These are phyloP conservation scores for Cyprinus carpio DNA, from an alignment of 2,113 vertebrate species.

Conservation along the genomic window DNA sequence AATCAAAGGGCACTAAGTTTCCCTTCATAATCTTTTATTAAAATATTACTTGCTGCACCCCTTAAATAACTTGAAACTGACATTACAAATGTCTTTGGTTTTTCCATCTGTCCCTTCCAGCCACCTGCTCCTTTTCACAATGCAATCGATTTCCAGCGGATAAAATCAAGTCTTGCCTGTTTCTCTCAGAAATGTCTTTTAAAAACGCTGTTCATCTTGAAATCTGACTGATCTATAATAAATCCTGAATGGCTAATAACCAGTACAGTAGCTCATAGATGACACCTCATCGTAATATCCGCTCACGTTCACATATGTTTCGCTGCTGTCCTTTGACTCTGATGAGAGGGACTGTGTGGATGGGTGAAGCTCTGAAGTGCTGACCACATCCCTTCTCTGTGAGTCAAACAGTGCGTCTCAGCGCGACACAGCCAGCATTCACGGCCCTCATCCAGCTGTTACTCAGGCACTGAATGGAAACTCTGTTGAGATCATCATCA, in stretches of 20 bases:
- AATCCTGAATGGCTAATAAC: not conserved
- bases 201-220: too few relatives aligned
- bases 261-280: not conserved
- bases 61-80: too few relatives aligned
- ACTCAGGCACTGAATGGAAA: conserved; percentile 11
- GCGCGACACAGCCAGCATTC: not conserved
- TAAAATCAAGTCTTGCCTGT: too few relatives aligned
- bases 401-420: not conserved
- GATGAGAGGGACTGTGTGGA: not conserved
- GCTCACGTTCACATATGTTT: not conserved
- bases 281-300: not conserved
- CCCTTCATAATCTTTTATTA: too few relatives aligned
- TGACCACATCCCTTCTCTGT: conserved; percentile 1
- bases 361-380: not conserved
- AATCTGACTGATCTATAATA: not conserved
- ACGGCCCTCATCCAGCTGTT: not conserved
- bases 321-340: not conserved
- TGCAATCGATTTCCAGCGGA: too few relatives aligned
- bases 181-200: too few relatives aligned
- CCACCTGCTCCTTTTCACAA: not conserved
- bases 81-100: not conserved
- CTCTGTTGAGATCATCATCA: not conserved
- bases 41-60: too few relatives aligned
- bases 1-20: too few relatives aligned
- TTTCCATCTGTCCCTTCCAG: not conserved